phyloP scores from a whole-genome alignment of 2,797 vertebrate species.

The Simalia tracyae region DNA sequence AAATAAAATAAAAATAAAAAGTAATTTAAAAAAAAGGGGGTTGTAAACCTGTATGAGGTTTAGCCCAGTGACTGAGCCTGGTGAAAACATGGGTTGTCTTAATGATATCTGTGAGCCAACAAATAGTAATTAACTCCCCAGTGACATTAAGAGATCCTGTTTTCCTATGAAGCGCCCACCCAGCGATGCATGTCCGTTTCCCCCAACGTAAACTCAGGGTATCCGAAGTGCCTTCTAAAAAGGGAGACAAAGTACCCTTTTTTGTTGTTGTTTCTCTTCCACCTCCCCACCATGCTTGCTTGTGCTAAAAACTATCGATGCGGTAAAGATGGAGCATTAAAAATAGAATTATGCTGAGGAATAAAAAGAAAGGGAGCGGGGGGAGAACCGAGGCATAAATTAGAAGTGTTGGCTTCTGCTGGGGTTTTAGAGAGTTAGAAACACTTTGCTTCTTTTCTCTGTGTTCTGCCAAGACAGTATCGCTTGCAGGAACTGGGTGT shows the following conservation, averaged over 20 bases:
- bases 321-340: conserved; percentile 49
- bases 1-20: too few species aligned
- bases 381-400: conserved; percentile 31
- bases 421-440: conserved; percentile 11
- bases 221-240: conserved; percentile 25
- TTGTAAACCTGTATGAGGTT: conserved; percentile 46
- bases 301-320: conserved; percentile 44
- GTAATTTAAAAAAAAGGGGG: too few species aligned
- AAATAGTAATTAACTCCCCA: conserved; percentile 53
- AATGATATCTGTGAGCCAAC: conserved; percentile 50
- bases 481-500: neutral
- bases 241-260: conserved; percentile 50
- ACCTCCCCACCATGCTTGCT: conserved; percentile 4
- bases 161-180: conserved; percentile 42
- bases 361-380: conserved; percentile 15
- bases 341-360: conserved; percentile 56
- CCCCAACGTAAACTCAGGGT: conserved; percentile 49
- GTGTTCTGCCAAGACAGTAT: neutral
- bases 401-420: conserved; percentile 45
- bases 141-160: conserved; percentile 36
- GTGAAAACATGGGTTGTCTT: conserved; percentile 54
- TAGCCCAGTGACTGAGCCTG: conserved; percentile 66
- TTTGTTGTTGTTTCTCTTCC: conserved; percentile 17
- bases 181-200: conserved; percentile 45
- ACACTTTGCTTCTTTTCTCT: too few species aligned